phyloP scores from a whole-genome alignment of 2,888 invertebrate species.

The Dicyrtomina minuta region DNA sequence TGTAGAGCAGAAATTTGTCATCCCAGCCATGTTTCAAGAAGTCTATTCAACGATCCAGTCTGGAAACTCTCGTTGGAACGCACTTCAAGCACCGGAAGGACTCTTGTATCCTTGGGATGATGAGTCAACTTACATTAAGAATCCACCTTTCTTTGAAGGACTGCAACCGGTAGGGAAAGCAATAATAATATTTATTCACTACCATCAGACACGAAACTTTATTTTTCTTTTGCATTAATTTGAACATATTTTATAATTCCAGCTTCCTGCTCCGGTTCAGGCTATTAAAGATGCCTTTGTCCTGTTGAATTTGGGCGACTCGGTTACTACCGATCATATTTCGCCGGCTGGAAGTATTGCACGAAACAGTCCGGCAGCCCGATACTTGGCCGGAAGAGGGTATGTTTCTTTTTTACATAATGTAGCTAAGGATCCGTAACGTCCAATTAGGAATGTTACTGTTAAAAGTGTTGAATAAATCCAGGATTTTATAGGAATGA shows the following conservation, averaged over 20 bases:
- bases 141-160: constrained; percentile 90
- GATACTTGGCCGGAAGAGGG: constrained; percentile 73
- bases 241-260: constrained; percentile 7
- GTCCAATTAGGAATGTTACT: neutral
- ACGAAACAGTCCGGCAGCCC: constrained; percentile 86
- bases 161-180: constrained; percentile 76
- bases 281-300: constrained; percentile 33
- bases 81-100: constrained; percentile 73
- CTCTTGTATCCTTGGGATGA: constrained; percentile 89
- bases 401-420: constrained; percentile 56
- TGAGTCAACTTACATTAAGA: constrained; percentile 91
- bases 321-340: constrained; percentile 98
- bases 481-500: too few species aligned
- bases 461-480: too few species aligned
- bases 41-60: constrained; percentile 80
- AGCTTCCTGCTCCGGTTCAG: constrained; percentile 32
- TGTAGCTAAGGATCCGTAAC: neutral
- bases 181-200: constrained; percentile 7
- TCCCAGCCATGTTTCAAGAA: constrained; percentile 95
- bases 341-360: constrained; percentile 98
- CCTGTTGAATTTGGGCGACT: constrained; percentile 72
- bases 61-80: constrained; percentile 85
- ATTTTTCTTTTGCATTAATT: neutral
- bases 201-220: neutral
- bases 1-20: constrained; percentile 83